Base-by-base conservation (phyloP, 2,797 vertebrate genomes). In the Champsocephalus esox region DNA sequence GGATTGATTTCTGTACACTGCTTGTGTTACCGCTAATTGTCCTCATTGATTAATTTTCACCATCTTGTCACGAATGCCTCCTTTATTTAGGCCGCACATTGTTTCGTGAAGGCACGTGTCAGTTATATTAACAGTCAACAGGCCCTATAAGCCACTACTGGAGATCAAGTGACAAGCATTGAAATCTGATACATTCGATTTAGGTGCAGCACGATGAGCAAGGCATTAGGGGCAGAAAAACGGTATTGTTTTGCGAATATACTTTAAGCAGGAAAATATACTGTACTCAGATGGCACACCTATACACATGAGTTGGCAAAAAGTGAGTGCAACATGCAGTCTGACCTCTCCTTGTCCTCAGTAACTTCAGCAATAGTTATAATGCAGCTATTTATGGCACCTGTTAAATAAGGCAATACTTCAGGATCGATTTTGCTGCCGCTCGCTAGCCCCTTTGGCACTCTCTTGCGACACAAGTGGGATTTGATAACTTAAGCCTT, bases 391-490 rank as follows among this genome's bases (percentile, higher is more conserved):
- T 96, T 98, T 97, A 97, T 96, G 97, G 96, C 91, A 82, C 93
- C 92, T 82, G 85, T 95, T 96, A 96, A 97, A 96, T 94, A 95
- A 95, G 92, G 95, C 95, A 95, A 96, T 98, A 96, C 94, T 94
- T 98, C 95, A 94, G 86, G 88, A 98, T 99, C 75, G 96, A 99
- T 98, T 96, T 95, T 95, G 83, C 93, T 95, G 95, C 94, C 87
- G 89, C 91, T 94, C 86, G 84, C 82, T 87, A 81, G 89, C 83
- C 80, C 91, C 89, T 92, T 87, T 88, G 89, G 88, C 89, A 92
- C 82, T 80, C 70, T 89, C 88, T 88, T 92, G 81, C 81, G 90
- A 92, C 81, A 89, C 93, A 90, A 80, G 79, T 86, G 81, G 92
- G 91, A 94, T 96, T 95, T 95, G 96, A 96, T 96, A 97, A 96